Conservation (phyloP, 2,113 vertebrate genomes). For the Colinus virginianus region DNA sequence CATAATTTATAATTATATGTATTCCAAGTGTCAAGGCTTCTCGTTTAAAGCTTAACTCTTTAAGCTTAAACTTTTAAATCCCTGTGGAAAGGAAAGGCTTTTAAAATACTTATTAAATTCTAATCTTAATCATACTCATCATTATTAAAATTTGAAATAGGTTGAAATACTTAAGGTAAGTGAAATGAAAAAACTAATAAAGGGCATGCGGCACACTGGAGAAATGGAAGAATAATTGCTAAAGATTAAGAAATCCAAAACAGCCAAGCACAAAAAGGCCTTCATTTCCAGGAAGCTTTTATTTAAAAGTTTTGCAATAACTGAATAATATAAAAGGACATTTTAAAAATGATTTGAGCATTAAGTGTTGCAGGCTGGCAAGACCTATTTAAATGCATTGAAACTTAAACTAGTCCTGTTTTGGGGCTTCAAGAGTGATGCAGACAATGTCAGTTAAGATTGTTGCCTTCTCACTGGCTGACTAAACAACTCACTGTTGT, state of each 20-base stretch:
- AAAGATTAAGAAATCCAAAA: constrained; percentile 58
- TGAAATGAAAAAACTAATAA: constrained; percentile 66
- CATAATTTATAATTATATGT: neutral
- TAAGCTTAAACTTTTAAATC: constrained; percentile 34
- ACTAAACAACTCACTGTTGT: neutral
- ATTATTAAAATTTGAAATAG: constrained; percentile 61
- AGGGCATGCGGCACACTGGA: constrained; percentile 22
- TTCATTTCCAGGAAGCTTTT: constrained; percentile 37
- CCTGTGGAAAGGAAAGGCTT: constrained; percentile 34
- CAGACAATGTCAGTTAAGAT: neutral
- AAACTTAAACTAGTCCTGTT: neutral
- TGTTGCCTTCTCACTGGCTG: neutral
- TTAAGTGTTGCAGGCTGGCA: neutral
- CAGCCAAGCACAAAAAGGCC: constrained; percentile 7
- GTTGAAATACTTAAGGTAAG: constrained; percentile 56
- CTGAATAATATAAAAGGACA: constrained; percentile 15
- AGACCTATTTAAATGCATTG: constrained; percentile 27
- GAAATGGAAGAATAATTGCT: constrained; percentile 58
- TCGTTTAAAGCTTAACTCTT: constrained; percentile 27
- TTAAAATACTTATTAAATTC: constrained; percentile 60
- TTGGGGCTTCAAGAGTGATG: neutral
- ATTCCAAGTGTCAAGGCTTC: constrained; percentile 2
- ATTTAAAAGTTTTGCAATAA: constrained; percentile 39
- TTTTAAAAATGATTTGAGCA: constrained; percentile 23
- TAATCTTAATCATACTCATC: constrained; percentile 62